Conservation (phyloP, 2,888 invertebrate species). For the Caradrina kadenii region DNA sequence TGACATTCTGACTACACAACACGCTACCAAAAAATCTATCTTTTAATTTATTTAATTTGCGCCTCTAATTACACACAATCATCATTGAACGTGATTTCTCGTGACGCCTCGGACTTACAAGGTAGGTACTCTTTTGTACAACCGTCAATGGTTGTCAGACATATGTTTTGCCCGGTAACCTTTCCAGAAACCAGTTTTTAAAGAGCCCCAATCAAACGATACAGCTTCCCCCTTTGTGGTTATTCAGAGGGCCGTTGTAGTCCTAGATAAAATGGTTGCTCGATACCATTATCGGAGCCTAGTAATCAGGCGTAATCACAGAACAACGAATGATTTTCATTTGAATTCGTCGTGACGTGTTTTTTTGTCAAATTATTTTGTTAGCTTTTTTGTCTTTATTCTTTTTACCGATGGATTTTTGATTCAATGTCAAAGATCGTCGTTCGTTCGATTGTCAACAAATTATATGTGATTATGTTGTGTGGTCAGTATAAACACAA, state of each 20-base stretch:
- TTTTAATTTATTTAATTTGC: constrained; percentile 87
- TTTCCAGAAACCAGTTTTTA: constrained; percentile 71
- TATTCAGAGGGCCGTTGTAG: constrained; percentile 68
- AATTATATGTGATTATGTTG: constrained; percentile 79
- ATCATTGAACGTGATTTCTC: constrained; percentile 79
- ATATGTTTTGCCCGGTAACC: constrained; percentile 82
- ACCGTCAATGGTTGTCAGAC: constrained; percentile 84
- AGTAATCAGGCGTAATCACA: constrained; percentile 87
- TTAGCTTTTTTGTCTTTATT: constrained; percentile 67
- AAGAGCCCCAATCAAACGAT: constrained; percentile 64
- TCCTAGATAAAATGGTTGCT: constrained; percentile 69
- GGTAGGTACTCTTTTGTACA: constrained; percentile 89
- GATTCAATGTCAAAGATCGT: constrained; percentile 87
- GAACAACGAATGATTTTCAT: constrained; percentile 80
- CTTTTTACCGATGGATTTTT: constrained; percentile 75
- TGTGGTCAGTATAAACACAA: constrained; percentile 68
- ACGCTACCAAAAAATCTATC: constrained; percentile 79
- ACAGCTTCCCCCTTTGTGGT: constrained; percentile 55
- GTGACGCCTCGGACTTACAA: constrained; percentile 86
- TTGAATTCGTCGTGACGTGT: constrained; percentile 75
- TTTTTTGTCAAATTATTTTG: constrained; percentile 82
- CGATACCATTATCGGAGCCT: constrained; percentile 83
- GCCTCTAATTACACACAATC: constrained; percentile 87
- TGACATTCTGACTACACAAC: constrained; percentile 75
- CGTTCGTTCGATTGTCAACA: constrained; percentile 86